Evolutionary conservation across 2,888 invertebrate genomes (phyloP), one percentile per base, ranked within the genome.

Genomic region (Drepana falcataria): DNA sequence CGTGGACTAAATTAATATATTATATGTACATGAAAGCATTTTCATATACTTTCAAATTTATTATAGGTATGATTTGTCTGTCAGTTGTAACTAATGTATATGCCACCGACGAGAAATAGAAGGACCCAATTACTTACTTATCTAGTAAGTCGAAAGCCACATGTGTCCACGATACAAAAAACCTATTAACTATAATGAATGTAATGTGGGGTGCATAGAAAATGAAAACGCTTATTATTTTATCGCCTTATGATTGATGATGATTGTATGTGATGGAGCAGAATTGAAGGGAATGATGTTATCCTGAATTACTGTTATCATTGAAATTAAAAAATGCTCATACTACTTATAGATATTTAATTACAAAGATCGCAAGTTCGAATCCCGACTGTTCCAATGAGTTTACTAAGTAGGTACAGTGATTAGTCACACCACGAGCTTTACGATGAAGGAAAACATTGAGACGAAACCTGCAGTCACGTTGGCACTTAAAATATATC

Each of bases 141-240:
- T 63, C 57, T 44, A 6, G 44, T 44, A 55, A 57, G 55, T 52
- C 63, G 60, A 56, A 61, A 60, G 66, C 66, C 85, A 82, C 82
- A 84, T 86, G 84, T 79, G 83, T 70, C 79, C 73, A 63, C 55
- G 59, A 58, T 60, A 77, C 75, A 84, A 81, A 83, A 80, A 81
- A 75, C 71, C 75, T 77, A 81, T 83, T 80, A 80, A 73, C 68
- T 71, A 67, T 80, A 77, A 79, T 78, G 73, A 79, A 73, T 53
- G 53, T 65, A 69, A 71, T 69, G 71, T 64, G 79, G 87, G 87
- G 87, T 86, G 87, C 81, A 87, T 87, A 84, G 70, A 78, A 75
- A 85, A 83, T 83, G 81, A 75, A 81, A 81, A 79, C 73, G 70
- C 71, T 82, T 81, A 82, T 83, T 83, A 84, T 85, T 83, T 84